phyloP scores from a whole-genome alignment of 2,113 vertebrate species.

The Nothocercus julius region DNA sequence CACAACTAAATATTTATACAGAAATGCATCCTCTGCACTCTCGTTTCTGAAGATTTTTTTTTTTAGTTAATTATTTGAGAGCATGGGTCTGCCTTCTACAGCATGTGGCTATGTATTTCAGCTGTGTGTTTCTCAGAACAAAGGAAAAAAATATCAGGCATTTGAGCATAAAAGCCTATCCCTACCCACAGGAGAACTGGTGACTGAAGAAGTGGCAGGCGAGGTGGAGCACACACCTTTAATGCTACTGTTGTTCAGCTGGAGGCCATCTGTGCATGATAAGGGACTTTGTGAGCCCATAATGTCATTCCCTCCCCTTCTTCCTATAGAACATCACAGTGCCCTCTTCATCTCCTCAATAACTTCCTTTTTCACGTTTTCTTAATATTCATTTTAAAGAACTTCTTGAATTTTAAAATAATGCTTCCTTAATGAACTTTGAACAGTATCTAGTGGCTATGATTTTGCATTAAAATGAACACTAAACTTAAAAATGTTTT shows the following conservation, averaged over 20 bases:
- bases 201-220: background rate
- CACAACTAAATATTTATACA: conserved; percentile 51
- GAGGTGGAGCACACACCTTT: background rate
- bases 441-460: background rate
- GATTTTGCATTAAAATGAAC: background rate
- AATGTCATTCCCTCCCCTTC: background rate
- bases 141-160: conserved; percentile 21
- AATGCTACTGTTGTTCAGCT: conserved; percentile 35
- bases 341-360: background rate
- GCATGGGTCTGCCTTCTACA: conserved; percentile 1
- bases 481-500: background rate
- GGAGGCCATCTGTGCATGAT: conserved; percentile 13
- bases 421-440: background rate
- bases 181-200: background rate
- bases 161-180: background rate
- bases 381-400: conserved; percentile 4
- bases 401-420: background rate
- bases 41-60: conserved; percentile 12
- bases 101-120: background rate
- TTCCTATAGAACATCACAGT: background rate
- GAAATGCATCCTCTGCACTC: conserved; percentile 10
- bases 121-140: background rate
- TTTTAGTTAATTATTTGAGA: conserved; percentile 52
- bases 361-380: background rate
- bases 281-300: background rate